Conservation (phyloP, 2,797 vertebrate genomes). For the Typhlichthys subterraneus region DNA sequence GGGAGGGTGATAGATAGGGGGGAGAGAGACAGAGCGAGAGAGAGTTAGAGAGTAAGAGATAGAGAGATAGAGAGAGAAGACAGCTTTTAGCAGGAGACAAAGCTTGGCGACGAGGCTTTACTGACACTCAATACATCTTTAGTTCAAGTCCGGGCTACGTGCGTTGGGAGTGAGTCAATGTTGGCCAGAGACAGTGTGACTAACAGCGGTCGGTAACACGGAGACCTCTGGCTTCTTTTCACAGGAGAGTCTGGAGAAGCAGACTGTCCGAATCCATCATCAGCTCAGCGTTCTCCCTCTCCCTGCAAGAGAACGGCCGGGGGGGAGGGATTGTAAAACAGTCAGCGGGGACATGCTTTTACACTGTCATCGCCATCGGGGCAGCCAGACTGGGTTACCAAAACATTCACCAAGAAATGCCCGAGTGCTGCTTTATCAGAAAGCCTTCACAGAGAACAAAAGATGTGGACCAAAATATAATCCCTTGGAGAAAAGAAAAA, state of each 20-base stretch:
- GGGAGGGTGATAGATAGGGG: too few relatives aligned
- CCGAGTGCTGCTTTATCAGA: too few relatives aligned
- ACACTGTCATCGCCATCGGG: slow-evolving; percentile 29
- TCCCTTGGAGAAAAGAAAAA: too few relatives aligned
- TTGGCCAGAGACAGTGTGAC: slow-evolving; percentile 83
- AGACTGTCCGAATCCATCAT: slow-evolving; percentile 73
- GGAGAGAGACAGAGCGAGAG: not conserved
- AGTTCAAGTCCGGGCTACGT: slow-evolving; percentile 87
- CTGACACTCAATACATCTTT: slow-evolving; percentile 83
- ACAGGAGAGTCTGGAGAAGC: slow-evolving; percentile 61
- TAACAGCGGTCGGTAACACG: slow-evolving; percentile 83
- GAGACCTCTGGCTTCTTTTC: slow-evolving; percentile 63
- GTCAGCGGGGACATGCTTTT: slow-evolving; percentile 39
- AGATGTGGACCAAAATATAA: too few relatives aligned
- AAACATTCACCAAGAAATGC: too few relatives aligned
- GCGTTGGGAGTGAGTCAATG: slow-evolving; percentile 83
- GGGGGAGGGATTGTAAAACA: slow-evolving; percentile 31
- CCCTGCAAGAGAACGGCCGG: slow-evolving; percentile 30
- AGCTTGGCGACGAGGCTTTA: slow-evolving; percentile 65
- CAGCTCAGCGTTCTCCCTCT: slow-evolving; percentile 52
- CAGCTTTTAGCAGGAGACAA: slow-evolving; percentile 20
- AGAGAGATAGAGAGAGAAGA: not conserved
- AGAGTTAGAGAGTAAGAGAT: not conserved
- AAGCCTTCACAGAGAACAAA: too few relatives aligned
- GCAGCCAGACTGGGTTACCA: not conserved